phyloP scores from a whole-genome alignment of 1,140 invertebrate genomes.

The roundworm (Caenorhabditis elegans) region WBcel235 BX284603.4:11148001-11148500 shows the following conservation, averaged over 20 bases:
- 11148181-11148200: conserved; percentile 91
- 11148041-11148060: conserved; percentile 76
- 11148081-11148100: conserved; percentile 90
- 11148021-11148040: conserved; percentile 74
- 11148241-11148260: conserved; percentile 85
- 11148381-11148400: too few species aligned
- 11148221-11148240: conserved; percentile 84
- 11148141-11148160: conserved; percentile 77
- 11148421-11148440: too few species aligned
- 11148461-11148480: too few species aligned
- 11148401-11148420: too few species aligned
- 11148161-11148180: conserved; percentile 79
- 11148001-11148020: conserved; percentile 72
- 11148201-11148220: conserved; percentile 77
- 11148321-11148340: too few species aligned
- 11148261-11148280: conserved; percentile 72
- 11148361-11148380: too few species aligned
- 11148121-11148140: conserved; percentile 88
- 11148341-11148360: too few species aligned
- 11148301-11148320: too few species aligned
- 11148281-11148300: conserved; percentile 66
- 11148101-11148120: conserved; percentile 82
- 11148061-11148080: conserved; percentile 87
- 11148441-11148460: too few species aligned
- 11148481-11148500: too few species aligned